Conservation (phyloP, 2,113 vertebrate species). For the Pampusana beccarii region DNA sequence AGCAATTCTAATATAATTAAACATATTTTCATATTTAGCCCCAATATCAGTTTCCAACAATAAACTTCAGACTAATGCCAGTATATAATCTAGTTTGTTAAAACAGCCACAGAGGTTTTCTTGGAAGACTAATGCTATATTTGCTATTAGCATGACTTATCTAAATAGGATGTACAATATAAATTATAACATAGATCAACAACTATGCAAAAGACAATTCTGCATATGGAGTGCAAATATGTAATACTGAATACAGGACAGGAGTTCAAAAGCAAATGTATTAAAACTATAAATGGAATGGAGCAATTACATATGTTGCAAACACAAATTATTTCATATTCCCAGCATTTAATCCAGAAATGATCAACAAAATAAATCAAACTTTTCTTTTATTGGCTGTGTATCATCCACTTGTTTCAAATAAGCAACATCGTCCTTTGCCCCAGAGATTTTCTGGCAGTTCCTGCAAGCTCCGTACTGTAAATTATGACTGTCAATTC, state of each 20-base stretch:
- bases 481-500: background rate
- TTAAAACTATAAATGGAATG: background rate
- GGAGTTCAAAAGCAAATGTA: slow-evolving; percentile 20
- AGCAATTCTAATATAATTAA: background rate
- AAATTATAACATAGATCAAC: background rate
- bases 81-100: background rate
- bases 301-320: background rate
- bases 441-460: slow-evolving; percentile 31
- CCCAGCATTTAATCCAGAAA: background rate
- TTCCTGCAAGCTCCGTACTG: background rate
- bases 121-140: background rate
- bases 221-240: background rate
- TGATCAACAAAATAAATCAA: background rate
- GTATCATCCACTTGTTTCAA: background rate
- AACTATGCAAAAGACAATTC: background rate
- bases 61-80: background rate
- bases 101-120: background rate
- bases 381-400: background rate
- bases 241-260: background rate
- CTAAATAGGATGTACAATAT: background rate
- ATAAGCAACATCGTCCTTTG: background rate
- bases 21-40: background rate
- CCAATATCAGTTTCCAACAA: background rate
- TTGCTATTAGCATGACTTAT: background rate
- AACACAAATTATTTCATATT: slow-evolving; percentile 3